These are phyloP conservation scores for Harpalus rufipes DNA, from an alignment of 2,888 invertebrate genomes.

Conservation along the genomic window DNA sequence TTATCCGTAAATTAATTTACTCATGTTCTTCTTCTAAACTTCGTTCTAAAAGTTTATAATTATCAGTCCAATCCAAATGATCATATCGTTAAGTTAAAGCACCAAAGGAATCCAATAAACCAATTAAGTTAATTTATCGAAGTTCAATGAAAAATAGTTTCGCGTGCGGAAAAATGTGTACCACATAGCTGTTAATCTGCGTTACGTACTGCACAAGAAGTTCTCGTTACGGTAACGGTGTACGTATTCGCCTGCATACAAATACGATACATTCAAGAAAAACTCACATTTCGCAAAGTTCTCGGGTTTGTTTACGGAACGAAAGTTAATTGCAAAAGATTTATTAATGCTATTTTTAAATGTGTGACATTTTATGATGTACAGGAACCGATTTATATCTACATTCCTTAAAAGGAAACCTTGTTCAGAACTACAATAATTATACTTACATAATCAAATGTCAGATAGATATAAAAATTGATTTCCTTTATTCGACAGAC, in stretches of 20 bases:
- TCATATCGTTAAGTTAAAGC: not conserved
- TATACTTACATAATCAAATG: constrained; percentile 14
- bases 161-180: constrained; percentile 39
- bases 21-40: not conserved
- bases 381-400: constrained; percentile 30
- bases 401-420: constrained; percentile 27
- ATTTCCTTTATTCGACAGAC: not conserved
- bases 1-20: not conserved
- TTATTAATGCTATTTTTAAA: constrained; percentile 6
- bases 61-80: not conserved
- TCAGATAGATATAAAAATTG: not conserved
- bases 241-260: constrained; percentile 25
- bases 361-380: constrained; percentile 7
- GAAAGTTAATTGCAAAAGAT: not conserved
- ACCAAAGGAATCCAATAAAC: constrained; percentile 18
- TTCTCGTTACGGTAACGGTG: constrained; percentile 49
- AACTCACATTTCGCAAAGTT: not conserved
- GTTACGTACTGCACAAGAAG: constrained; percentile 8
- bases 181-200: constrained; percentile 43
- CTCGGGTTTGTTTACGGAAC: constrained; percentile 30
- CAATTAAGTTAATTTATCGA: constrained; percentile 42
- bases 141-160: constrained; percentile 19
- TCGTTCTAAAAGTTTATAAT: not conserved
- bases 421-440: constrained; percentile 25
- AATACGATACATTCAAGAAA: constrained; percentile 31